A percentile compares a stretch with the other conserved stretches of the same genome.
These are phyloP conservation scores for Propithecus deckenii DNA, from an alignment of 2,797 vertebrate genomes.

Conservation along the genomic window DNA sequence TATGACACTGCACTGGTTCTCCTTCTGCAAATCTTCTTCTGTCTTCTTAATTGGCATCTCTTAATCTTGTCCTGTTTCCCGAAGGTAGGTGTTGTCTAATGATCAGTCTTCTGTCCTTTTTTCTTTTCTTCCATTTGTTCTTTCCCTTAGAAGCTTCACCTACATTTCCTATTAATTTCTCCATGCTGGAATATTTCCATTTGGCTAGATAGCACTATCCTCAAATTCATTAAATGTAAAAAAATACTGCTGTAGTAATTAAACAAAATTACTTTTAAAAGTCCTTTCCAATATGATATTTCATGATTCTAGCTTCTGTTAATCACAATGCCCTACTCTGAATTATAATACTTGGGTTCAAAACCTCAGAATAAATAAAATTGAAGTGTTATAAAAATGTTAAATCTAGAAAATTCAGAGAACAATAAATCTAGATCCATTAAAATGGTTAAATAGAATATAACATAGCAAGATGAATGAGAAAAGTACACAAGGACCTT, in stretches of 20 bases:
- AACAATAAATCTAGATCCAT: neutral
- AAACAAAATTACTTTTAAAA: slow-evolving; percentile 6
- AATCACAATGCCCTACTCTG: neutral
- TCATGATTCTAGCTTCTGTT: neutral
- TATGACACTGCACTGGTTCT: neutral
- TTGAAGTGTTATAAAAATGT: neutral
- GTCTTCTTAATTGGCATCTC: neutral
- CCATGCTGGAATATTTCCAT: neutral
- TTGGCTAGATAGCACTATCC: neutral
- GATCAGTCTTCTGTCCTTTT: neutral
- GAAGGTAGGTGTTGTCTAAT: neutral
- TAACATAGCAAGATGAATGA: neutral
- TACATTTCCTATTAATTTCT: neutral
- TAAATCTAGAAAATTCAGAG: neutral
- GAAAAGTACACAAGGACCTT: neutral
- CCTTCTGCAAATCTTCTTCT: neutral
- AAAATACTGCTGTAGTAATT: neutral
- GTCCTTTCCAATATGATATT: neutral
- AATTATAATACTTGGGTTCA: neutral
- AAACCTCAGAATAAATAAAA: neutral
- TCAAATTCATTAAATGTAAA: neutral
- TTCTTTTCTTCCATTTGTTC: neutral
- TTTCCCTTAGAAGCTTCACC: neutral
- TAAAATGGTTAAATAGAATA: neutral
- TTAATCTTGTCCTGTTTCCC: neutral